Base-by-base conservation (phyloP, 2,797 vertebrate species). In the Apodemus agrarius region DNA sequence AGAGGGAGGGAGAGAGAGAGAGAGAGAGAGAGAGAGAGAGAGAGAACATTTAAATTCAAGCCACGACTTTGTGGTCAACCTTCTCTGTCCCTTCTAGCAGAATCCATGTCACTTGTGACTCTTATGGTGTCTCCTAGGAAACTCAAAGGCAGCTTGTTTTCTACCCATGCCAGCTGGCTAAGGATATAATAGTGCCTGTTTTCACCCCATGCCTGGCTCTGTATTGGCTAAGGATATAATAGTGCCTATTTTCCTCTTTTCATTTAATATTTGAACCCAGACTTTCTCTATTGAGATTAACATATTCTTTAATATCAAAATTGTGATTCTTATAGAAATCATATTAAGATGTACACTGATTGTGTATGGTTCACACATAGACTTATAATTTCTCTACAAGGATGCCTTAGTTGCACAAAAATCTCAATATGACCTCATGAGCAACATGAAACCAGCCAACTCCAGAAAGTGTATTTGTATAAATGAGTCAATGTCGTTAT, bases 231-330 rank as follows among this genome's bases (percentile, higher is more conserved):
- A 52, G 29, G 57, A 37, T 31, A 69, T n/a, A 69, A 59, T 31
- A 14, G 6, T 19, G 12, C 1, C 19, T 85, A 10, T 69, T 65
- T 94, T 88, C 34, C 93, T 59, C 29, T 49, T 94, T 92, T 19
- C 37, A 78, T 69, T n/a, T 89, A 37, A 43, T 52, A 95, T 96
- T 95, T 81, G 57, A 92, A 82, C 80, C 43, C 46, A 31, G 26
- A 7, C 24, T 83, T 92, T 90, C 49, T 94, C 65, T 67, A 83
- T 92, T 54, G n/a, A 86, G 90, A 75, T 75, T 34, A 86, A 69
- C 6, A 46, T 63, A 61, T 54, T 93, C 54, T 54, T 88, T 61
- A 40, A 5, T 74, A 75, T 49, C 24, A 4, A 95, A 74, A 87
- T 29, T n/a, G 69, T 75, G 46, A 82, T 86, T 92, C 21, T 8